These are phyloP conservation scores for Hirudinaria manillensis DNA, from an alignment of 2,888 invertebrate genomes.

Conservation along the genomic window DNA sequence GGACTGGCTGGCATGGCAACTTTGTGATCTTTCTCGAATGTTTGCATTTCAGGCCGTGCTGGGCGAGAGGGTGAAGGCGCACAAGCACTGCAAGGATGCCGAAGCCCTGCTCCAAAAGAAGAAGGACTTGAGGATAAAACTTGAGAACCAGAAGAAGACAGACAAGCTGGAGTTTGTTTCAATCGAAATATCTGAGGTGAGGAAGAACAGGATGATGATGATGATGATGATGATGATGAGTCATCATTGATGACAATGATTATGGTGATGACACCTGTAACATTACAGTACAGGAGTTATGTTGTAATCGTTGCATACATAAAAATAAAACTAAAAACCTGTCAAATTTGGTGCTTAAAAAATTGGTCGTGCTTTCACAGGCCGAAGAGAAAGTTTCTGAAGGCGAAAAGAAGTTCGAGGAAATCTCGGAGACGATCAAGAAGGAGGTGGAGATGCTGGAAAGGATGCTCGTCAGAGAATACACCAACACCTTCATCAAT, in stretches of 20 bases:
- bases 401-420: conserved; percentile 89
- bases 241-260: neutral
- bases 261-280: neutral
- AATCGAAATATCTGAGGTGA: conserved; percentile 84
- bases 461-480: conserved; percentile 76
- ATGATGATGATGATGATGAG: too few species aligned
- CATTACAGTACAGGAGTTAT: too few species aligned
- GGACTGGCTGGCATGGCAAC: too few species aligned
- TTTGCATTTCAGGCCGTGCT: conserved; percentile 61
- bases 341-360: neutral
- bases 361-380: conserved; percentile 54
- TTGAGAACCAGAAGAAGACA: conserved; percentile 78
- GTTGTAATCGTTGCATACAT: neutral
- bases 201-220: neutral
- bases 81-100: conserved; percentile 95
- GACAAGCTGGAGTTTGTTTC: conserved; percentile 83
- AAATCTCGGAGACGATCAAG: conserved; percentile 86
- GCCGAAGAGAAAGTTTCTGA: conserved; percentile 93
- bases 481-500: conserved; percentile 79
- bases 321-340: neutral
- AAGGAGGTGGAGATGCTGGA: conserved; percentile 90
- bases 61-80: conserved; percentile 71
- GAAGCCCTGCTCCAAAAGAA: conserved; percentile 88
- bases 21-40: neutral
- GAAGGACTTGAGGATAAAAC: conserved; percentile 87